Base-by-base conservation (phyloP, 1,140 invertebrate species). In the Ceratosolen solmsi region DNA sequence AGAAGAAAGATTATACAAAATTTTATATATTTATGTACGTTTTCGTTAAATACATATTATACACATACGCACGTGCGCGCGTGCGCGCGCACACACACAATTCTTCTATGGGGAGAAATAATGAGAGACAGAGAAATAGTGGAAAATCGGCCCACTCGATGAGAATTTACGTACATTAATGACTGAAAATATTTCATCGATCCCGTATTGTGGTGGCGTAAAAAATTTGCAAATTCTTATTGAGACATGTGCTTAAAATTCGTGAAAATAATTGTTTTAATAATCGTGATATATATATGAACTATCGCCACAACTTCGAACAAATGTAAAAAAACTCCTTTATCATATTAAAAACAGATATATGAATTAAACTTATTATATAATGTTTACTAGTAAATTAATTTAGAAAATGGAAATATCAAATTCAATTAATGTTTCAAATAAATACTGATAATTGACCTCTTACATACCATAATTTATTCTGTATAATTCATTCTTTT, bases 231-330 rank as follows among this genome's bases (percentile, higher is more conserved):
- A 84, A 83, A 87, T 87, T 82, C 85, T 88, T 88, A 86, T 84
- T 85, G 85, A 87, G 80, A 84, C 83, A 85, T 87, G 88, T 87
- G 88, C 86, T 83, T 87, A 84, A 88, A 88, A 88, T 87, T 85
- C 84, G 75, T 80, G 68, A 83, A 83, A 49, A 79, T 25, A 77
- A 46, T 73, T 30, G 56, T 22, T 71, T 22, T 27, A 9, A 36
- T 36, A 8, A 25, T 33, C 65, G 46, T n/a, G n/a, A 30, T n/a
- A 63, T 63, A 63, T 63, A 20, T 27, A 63, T 63, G 13, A 63
- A 63, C 60, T 27, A 63, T 20, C 1, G 15, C 20, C 11, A n/a
- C n/a, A n/a, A n/a, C n/a, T 13, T 4, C 4, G 17, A 15, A 17
- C 30, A 63, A 63, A 63, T 9, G 17, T 13, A 63, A 2, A 17